Evolutionary conservation across 2,797 vertebrate genomes (phyloP).

Genomic region (Megaceryle alcyon): DNA sequence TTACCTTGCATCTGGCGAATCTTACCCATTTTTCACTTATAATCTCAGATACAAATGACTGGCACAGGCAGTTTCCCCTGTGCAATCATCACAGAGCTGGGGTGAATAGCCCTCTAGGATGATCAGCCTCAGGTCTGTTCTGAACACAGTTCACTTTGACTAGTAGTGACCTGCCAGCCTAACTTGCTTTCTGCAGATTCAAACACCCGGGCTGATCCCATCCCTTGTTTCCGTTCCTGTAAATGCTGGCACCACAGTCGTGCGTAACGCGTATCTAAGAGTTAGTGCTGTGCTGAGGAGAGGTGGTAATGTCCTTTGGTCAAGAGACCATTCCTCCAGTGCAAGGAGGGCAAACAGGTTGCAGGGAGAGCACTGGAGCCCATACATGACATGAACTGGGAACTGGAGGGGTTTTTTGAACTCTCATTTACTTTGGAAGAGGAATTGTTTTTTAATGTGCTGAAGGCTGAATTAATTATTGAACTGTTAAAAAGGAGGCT

Average conservation of each 20-base stretch:
- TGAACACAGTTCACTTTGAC: not conserved
- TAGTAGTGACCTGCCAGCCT: not conserved
- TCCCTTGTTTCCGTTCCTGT: not conserved
- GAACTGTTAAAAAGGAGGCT: slow-evolving; percentile 27
- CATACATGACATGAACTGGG: not conserved
- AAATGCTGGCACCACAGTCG: not conserved
- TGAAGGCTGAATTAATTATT: slow-evolving; percentile 38
- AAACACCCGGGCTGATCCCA: not conserved
- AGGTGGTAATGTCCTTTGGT: not conserved
- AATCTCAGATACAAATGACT: not conserved
- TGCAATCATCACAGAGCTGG: not conserved
- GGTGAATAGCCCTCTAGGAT: not conserved
- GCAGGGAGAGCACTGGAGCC: not conserved
- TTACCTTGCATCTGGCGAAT: not conserved
- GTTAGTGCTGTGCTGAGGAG: not conserved
- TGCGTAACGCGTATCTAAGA: not conserved
- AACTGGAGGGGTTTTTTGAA: not conserved
- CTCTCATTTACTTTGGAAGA: slow-evolving; percentile 30
- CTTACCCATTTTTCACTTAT: not conserved
- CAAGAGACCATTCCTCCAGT: not conserved
- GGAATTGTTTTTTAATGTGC: slow-evolving; percentile 31
- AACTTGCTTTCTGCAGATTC: not conserved
- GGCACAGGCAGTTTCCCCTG: not conserved
- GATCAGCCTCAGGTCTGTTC: not conserved
- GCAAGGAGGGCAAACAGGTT: not conserved